Evolutionary conservation across 1,140 invertebrate genomes (phyloP).

Genomic region (Penaeus chinensis): DNA sequence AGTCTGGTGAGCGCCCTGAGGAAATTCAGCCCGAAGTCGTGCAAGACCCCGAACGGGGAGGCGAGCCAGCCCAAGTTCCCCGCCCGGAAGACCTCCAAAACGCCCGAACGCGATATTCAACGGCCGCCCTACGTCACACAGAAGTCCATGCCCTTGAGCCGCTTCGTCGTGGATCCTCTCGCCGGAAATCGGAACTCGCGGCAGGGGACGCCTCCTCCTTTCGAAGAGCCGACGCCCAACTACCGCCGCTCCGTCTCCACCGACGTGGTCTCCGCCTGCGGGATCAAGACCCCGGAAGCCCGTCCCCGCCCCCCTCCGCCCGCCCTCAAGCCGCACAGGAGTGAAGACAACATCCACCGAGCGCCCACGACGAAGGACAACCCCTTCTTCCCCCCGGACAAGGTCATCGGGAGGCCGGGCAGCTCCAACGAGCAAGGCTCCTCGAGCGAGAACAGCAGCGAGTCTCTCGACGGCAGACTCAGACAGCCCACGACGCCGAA

Average conservation of each 20-base stretch:
- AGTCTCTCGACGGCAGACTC: not conserved
- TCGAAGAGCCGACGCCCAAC: not conserved
- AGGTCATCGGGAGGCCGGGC: not conserved
- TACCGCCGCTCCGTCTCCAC: conserved; percentile 37
- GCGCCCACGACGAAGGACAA: not conserved
- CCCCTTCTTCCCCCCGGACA: not conserved
- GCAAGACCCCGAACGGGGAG: not conserved
- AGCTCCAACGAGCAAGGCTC: not conserved
- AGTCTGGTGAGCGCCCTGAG: conserved; percentile 43
- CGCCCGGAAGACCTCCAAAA: too few relatives aligned
- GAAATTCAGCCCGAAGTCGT: conserved; percentile 27
- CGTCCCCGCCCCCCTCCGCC: conserved; percentile 22
- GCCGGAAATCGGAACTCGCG: conserved; percentile 21
- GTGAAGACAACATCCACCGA: conserved; percentile 39
- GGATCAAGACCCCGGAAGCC: not conserved
- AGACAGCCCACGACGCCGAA: not conserved
- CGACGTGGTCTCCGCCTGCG: not conserved
- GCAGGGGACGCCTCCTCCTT: conserved; percentile 27
- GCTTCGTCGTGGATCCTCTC: conserved; percentile 57
- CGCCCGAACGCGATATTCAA: conserved; percentile 15
- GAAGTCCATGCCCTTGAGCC: conserved; percentile 59
- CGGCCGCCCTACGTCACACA: conserved; percentile 35
- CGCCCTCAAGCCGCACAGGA: conserved; percentile 46
- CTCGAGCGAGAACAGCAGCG: not conserved
- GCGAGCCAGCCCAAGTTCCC: too few relatives aligned